phyloP scores from a whole-genome alignment of 2,797 vertebrate genomes.

The Borostomias antarcticus region DNA sequence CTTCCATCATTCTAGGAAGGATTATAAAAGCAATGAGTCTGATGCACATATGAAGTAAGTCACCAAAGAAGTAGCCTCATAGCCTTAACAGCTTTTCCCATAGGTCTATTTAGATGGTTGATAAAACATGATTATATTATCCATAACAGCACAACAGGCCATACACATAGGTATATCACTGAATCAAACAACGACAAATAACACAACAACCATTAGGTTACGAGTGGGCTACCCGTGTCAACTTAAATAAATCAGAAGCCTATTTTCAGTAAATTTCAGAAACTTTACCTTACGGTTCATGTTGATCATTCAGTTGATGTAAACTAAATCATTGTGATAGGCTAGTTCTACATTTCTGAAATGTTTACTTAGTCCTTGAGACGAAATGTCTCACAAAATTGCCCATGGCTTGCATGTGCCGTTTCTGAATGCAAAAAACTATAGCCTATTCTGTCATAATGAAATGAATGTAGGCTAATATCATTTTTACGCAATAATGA shows the following conservation, averaged over 20 bases:
- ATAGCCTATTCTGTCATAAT: background rate
- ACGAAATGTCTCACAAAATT: too few relatives aligned
- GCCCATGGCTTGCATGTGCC: too few relatives aligned
- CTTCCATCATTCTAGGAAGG: background rate
- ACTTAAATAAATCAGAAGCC: too few relatives aligned
- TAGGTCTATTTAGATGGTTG: background rate
- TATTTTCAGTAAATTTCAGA: background rate
- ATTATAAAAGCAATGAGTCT: background rate
- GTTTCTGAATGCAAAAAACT: background rate
- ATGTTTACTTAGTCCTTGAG: background rate
- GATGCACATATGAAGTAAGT: too few relatives aligned
- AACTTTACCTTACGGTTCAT: conserved; percentile 1
- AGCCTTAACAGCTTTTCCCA: too few relatives aligned
- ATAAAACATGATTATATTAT: background rate
- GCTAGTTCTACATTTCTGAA: background rate
- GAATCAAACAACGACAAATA: background rate
- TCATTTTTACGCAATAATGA: too few relatives aligned
- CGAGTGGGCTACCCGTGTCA: too few relatives aligned
- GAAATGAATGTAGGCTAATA: background rate
- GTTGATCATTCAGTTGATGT: background rate
- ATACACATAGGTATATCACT: background rate
- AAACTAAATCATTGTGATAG: background rate
- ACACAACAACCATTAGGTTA: too few relatives aligned
- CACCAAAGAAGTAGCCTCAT: too few relatives aligned
- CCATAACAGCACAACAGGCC: background rate